These are phyloP conservation scores for Peribatodes rhomboidaria DNA, from an alignment of 2,888 invertebrate species.

Conservation along the genomic window DNA sequence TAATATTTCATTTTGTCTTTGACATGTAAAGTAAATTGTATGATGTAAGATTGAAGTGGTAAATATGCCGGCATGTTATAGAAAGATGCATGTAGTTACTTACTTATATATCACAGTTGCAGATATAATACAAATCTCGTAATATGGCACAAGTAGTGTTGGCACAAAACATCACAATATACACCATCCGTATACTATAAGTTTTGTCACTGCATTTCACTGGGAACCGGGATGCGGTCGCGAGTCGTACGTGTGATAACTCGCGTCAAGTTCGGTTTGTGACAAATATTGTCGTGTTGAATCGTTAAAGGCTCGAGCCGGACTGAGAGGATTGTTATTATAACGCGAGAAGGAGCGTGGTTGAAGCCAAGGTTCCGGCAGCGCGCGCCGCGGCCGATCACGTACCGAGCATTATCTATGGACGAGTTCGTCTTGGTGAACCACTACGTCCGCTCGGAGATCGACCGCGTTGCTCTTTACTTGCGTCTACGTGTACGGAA, in stretches of 20 bases:
- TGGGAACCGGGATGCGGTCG: conserved; percentile 45
- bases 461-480: conserved; percentile 47
- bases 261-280: conserved; percentile 57
- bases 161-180: conserved; percentile 83
- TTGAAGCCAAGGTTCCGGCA: conserved; percentile 75
- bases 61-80: not conserved
- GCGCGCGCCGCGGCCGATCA: conserved; percentile 65
- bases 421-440: conserved; percentile 68
- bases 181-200: conserved; percentile 69
- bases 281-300: conserved; percentile 73
- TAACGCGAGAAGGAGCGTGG: conserved; percentile 80
- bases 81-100: conserved; percentile 45
- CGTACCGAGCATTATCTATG: conserved; percentile 74
- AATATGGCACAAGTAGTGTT: conserved; percentile 75
- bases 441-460: conserved; percentile 54
- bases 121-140: conserved; percentile 61
- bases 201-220: conserved; percentile 68
- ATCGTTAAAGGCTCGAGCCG: conserved; percentile 79
- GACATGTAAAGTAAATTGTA: not conserved
- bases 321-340: conserved; percentile 83
- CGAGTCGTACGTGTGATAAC: conserved; percentile 49
- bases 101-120: conserved; percentile 70
- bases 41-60: not conserved
- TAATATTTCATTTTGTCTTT: not conserved
- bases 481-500: conserved; percentile 28